Percentiles rank a stretch among this genome's conserved stretches.
Conservation (phyloP, 1,140 invertebrate species). For the Dysdera silvatica region DNA sequence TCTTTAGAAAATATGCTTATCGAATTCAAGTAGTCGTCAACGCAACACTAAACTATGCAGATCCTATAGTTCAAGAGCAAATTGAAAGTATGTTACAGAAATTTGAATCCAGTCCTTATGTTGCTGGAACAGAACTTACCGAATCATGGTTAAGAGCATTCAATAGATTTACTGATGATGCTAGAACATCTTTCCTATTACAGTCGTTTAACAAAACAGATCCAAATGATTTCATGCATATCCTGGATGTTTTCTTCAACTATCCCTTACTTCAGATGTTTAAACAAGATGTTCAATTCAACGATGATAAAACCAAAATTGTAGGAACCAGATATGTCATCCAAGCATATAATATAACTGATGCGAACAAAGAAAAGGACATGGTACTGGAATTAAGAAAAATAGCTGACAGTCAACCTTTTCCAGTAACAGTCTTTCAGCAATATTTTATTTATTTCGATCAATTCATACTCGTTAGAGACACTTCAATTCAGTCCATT, state of each 20-base stretch:
- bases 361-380: constrained; percentile 82
- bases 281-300: constrained; percentile 75
- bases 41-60: constrained; percentile 76
- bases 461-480: constrained; percentile 84
- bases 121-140: constrained; percentile 63
- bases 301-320: constrained; percentile 62
- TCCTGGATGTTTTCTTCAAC: constrained; percentile 58
- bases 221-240: constrained; percentile 62
- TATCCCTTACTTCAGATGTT: constrained; percentile 52
- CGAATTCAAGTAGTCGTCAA: constrained; percentile 79
- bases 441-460: constrained; percentile 93
- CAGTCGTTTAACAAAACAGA: constrained; percentile 63
- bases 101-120: constrained; percentile 72
- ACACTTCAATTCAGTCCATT: constrained; percentile 87
- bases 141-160: constrained; percentile 87
- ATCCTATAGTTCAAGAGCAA: constrained; percentile 63
- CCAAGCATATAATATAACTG: constrained; percentile 78
- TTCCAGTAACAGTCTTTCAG: constrained; percentile 85
- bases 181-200: constrained; percentile 54
- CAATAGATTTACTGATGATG: constrained; percentile 63
- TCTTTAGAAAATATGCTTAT: constrained; percentile 84
- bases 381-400: constrained; percentile 72
- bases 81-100: constrained; percentile 68
- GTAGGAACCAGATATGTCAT: constrained; percentile 76
- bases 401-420: constrained; percentile 64